Conservation (phyloP, 2,888 invertebrate species). For the Chydorus sphaericus region DNA sequence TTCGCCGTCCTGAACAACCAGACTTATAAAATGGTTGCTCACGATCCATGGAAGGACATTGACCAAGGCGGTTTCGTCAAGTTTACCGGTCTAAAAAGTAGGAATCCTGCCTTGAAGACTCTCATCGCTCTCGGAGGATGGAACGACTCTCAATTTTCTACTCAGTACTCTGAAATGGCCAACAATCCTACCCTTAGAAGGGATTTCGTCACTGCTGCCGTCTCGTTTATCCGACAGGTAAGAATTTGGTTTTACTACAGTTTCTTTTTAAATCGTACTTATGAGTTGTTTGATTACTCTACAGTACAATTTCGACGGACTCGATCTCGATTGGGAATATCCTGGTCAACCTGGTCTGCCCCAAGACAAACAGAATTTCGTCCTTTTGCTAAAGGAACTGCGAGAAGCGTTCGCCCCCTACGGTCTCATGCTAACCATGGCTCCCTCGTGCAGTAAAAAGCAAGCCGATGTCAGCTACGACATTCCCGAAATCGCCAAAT, state of each 20-base stretch:
- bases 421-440: slow-evolving; percentile 40
- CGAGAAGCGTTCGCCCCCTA: slow-evolving; percentile 37
- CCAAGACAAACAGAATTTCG: slow-evolving; percentile 34
- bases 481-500: slow-evolving; percentile 40
- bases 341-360: slow-evolving; percentile 16
- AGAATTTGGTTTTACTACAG: too few relatives aligned
- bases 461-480: slow-evolving; percentile 39
- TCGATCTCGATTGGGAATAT: slow-evolving; percentile 50
- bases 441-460: slow-evolving; percentile 38
- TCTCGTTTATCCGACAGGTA: neutral
- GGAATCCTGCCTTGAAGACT: slow-evolving; percentile 26
- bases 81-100: slow-evolving; percentile 26
- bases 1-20: slow-evolving; percentile 47
- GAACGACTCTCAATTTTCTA: slow-evolving; percentile 29
- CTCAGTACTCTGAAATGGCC: slow-evolving; percentile 24
- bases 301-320: slow-evolving; percentile 47
- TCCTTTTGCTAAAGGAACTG: slow-evolving; percentile 39
- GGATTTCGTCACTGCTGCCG: slow-evolving; percentile 33
- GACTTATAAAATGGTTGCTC: slow-evolving; percentile 20
- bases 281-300: too few relatives aligned
- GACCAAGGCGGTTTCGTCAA: slow-evolving; percentile 32
- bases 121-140: slow-evolving; percentile 29
- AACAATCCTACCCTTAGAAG: slow-evolving; percentile 29
- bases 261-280: too few relatives aligned
- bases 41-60: slow-evolving; percentile 46